Evolutionary conservation across 2,888 invertebrate species (phyloP), one percentile per base, ranked within the genome.

Genomic region (Auanema freiburgensis): DNA sequence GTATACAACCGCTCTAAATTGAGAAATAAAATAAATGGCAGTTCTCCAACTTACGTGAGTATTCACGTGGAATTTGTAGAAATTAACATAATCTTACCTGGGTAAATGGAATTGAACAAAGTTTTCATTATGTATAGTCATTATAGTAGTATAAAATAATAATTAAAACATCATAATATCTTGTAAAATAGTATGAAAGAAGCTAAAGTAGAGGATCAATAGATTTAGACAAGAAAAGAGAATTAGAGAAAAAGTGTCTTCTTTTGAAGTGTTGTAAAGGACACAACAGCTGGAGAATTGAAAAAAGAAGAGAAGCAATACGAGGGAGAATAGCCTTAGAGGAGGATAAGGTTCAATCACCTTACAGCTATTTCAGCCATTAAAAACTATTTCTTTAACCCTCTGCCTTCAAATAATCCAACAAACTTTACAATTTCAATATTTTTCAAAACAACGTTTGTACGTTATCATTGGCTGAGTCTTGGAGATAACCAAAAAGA

Each of bases 311-410:
- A 53, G 25, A 40, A 50, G 25, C 5, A 21, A 16, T 2, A 49
- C 24, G 44, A 49, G 8, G n/a, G 56, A 18, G 40, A 57, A 16
- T 44, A 50, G 63, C 55, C 50, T 55, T 46, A 66, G 54, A 66
- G 58, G 57, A 53, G 60, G 33, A 49, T 16, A 21, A 12, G 57
- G 24, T 40, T 33, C 52, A 25, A 41, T 49, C 49, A 52, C 42
- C 55, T 23, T 58, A 58, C 62, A 62, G 62, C 62, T 62, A 62
- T 62, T 66, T 62, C 59, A 57, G 33, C 33, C 8, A 33, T 33
- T 33, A 33, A 33, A 33, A 33, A 33, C 33, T 33, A 5, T 33
- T 33, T 33, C 8, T 8, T 33, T 33, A 5, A 33, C 3, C 33
- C 8, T 33, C 33, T 33, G 33, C 3, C 33, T 33, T 33, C 33